Conservation (phyloP, 2,113 vertebrate genomes). For the Atlantisia rogersi region DNA sequence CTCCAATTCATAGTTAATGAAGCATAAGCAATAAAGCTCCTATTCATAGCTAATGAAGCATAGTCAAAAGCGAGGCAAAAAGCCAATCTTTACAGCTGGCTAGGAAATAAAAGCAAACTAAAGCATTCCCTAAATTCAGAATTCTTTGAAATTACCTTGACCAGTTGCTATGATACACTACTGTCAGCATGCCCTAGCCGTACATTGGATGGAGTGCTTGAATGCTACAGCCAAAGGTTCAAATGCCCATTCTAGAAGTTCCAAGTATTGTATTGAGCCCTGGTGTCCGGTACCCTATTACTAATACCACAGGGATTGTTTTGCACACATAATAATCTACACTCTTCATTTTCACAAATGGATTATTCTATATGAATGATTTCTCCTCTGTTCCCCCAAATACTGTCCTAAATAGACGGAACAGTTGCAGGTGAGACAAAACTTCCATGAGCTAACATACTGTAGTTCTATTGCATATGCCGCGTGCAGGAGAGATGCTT, state of each 20-base stretch:
- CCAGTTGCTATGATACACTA: neutral
- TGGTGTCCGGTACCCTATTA: neutral
- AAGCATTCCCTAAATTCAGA: neutral
- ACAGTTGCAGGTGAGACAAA: neutral
- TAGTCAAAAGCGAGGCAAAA: constrained; percentile 12
- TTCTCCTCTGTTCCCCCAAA: neutral
- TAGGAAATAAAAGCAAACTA: constrained; percentile 18
- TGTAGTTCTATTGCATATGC: neutral
- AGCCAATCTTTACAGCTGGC: neutral
- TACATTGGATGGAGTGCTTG: neutral
- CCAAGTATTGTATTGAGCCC: neutral
- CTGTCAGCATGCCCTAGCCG: neutral
- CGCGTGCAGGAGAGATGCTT: neutral
- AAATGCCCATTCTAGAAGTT: neutral
- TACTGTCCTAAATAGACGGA: neutral
- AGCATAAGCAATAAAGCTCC: neutral
- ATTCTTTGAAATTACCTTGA: neutral
- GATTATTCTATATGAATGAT: neutral
- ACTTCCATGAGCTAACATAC: neutral
- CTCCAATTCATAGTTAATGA: neutral
- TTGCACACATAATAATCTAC: neutral
- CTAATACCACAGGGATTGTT: neutral
- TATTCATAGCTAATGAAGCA: neutral
- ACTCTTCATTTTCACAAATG: neutral
- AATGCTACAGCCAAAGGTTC: neutral